Percentiles rank a stretch among this genome's conserved stretches.
These are phyloP conservation scores for Colletes collaris DNA, from an alignment of 2,888 invertebrate species.

Conservation along the genomic window DNA sequence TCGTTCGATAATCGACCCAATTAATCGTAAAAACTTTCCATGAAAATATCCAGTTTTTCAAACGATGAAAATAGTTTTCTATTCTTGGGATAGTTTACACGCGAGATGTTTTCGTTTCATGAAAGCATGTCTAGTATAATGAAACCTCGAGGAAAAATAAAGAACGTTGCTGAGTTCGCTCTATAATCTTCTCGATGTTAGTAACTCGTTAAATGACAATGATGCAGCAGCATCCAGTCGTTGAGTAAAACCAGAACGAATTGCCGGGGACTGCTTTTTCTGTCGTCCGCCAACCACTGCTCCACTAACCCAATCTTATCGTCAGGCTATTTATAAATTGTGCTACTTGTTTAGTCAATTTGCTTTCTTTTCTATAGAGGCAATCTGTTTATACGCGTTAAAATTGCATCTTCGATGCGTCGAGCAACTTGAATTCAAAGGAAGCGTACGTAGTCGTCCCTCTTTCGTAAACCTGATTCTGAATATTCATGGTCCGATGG, in stretches of 20 bases:
- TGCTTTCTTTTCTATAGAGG: not conserved
- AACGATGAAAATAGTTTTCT: not conserved
- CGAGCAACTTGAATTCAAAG: too few species aligned
- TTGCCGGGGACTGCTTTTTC: conserved; percentile 32
- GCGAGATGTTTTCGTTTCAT: not conserved
- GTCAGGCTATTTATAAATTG: not conserved
- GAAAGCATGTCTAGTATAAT: conserved; percentile 12
- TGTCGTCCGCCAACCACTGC: conserved; percentile 4
- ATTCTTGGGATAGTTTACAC: not conserved
- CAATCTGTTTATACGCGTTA: not conserved
- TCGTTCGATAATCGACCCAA: not conserved
- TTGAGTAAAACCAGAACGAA: conserved; percentile 40
- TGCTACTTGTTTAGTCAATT: not conserved
- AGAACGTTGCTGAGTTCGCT: not conserved
- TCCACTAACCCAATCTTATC: conserved; percentile 38
- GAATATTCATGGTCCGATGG: too few species aligned
- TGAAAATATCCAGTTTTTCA: not conserved
- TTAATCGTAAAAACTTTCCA: not conserved
- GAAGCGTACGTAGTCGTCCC: too few species aligned
- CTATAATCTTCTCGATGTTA: conserved; percentile 3
- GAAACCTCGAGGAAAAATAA: conserved; percentile 6
- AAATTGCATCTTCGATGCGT: too few species aligned
- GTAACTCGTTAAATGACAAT: conserved; percentile 30
- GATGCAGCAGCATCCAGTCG: conserved; percentile 29
- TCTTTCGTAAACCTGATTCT: too few species aligned